A percentile compares a stretch with the other conserved stretches of the same genome.
Evolutionary conservation across 2,113 vertebrate genomes (phyloP).

Genomic region (Corythornis madagascariensis): DNA sequence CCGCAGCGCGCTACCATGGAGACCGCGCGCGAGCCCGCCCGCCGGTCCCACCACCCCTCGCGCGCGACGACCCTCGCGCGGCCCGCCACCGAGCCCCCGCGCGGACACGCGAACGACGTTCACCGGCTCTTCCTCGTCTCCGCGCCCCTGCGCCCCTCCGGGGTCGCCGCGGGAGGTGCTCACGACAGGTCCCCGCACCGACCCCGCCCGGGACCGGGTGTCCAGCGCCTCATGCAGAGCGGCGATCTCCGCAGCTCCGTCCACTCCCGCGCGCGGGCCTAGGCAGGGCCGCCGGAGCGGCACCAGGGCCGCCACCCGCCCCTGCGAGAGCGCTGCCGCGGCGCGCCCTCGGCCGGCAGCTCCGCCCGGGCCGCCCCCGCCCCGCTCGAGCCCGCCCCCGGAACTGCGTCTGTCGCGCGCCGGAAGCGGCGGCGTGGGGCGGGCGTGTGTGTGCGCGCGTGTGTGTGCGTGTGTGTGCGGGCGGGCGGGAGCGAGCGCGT

Average conservation of each 20-base stretch:
- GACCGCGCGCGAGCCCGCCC: neutral
- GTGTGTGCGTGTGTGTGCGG: too few relatives aligned
- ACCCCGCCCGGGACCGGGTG: neutral
- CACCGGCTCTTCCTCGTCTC: neutral
- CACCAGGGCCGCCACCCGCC: neutral
- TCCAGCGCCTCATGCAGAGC: neutral
- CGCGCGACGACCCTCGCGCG: neutral
- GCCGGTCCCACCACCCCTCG: neutral
- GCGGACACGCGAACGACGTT: neutral
- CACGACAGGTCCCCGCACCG: neutral
- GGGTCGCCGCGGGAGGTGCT: neutral
- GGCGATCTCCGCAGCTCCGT: neutral
- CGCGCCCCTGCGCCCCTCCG: neutral
- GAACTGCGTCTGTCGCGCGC: neutral
- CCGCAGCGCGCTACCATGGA: too few relatives aligned
- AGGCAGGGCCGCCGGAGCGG: neutral
- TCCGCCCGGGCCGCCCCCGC: too few relatives aligned
- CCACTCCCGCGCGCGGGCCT: fast-evolving
- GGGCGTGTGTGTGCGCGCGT: too few relatives aligned
- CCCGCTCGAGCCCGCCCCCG: neutral
- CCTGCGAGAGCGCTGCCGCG: too few relatives aligned
- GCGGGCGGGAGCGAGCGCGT: neutral
- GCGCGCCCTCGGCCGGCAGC: too few relatives aligned
- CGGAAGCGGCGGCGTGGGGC: neutral
- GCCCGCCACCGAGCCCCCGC: neutral